Percentiles rank a stretch among this genome's conserved stretches.
phyloP scores from a whole-genome alignment of 53 echinoderm and acorn worm genomes.

The Patiria pectinifera region DNA sequence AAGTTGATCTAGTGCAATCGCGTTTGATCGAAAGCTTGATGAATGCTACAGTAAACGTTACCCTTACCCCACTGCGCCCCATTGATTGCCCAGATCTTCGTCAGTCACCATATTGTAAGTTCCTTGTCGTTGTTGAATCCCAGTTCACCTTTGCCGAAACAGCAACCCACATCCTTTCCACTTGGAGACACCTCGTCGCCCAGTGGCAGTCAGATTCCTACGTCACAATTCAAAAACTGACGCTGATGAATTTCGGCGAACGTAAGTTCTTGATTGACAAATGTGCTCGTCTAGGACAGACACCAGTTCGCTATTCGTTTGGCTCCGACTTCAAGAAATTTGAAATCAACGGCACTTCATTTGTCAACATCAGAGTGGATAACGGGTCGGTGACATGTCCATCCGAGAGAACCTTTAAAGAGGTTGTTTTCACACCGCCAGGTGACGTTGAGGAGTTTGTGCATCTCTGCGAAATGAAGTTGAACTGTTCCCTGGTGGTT shows the following conservation, averaged over 20 bases:
- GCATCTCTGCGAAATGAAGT: conserved; percentile 1
- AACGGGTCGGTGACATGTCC: conserved; percentile 17
- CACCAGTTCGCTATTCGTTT: conserved; percentile 5
- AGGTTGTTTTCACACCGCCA: background rate
- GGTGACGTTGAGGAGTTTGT: background rate
- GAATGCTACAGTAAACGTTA: background rate
- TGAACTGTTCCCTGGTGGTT: conserved; percentile 12
- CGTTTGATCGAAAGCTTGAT: background rate
- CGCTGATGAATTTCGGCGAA: background rate
- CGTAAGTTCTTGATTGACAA: background rate
- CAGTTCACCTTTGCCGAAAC: background rate
- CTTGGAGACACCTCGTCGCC: background rate
- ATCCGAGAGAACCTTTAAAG: background rate
- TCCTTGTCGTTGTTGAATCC: background rate
- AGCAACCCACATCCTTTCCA: background rate
- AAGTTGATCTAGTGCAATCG: background rate
- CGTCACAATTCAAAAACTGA: background rate
- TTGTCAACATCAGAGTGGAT: background rate
- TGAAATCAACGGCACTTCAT: conserved; percentile 25
- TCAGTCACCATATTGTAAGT: background rate
- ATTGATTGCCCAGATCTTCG: background rate
- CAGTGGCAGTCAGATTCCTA: background rate
- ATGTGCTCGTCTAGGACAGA: conserved; percentile 13
- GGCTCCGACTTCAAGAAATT: background rate
- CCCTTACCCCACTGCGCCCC: background rate